Conservation (phyloP, 2,113 vertebrate genomes). For the Meleagris gallopavo region DNA sequence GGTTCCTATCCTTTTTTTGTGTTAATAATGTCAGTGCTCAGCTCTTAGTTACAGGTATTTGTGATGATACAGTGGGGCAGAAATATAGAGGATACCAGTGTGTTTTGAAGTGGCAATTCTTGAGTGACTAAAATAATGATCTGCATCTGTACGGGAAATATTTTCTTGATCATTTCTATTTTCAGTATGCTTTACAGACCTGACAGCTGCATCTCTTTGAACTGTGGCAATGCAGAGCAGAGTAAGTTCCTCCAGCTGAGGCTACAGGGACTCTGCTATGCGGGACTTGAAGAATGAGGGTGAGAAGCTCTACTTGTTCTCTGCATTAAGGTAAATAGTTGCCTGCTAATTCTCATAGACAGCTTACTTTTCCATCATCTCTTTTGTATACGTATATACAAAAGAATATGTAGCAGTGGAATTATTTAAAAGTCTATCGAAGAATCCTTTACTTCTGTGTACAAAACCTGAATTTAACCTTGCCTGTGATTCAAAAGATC, state of each 20-base stretch:
- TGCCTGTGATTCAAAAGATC: background rate
- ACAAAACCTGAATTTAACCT: background rate
- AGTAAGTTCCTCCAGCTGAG: conserved; percentile 21
- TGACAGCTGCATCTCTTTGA: conserved; percentile 9
- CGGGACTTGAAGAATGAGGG: background rate
- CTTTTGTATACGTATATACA: too few relatives aligned
- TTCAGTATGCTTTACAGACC: background rate
- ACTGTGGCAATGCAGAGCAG: conserved; percentile 3
- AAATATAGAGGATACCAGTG: background rate
- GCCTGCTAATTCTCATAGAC: background rate
- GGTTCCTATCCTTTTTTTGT: background rate
- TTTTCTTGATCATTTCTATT: conserved; percentile 27
- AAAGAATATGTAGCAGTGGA: background rate
- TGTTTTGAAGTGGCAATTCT: background rate
- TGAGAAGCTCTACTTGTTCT: background rate
- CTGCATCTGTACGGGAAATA: background rate
- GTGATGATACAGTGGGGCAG: background rate
- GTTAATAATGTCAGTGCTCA: background rate
- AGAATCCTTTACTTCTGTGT: background rate
- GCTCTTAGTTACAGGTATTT: background rate
- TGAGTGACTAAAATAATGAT: conserved; percentile 40
- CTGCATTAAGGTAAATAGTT: background rate
- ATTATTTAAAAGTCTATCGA: background rate
- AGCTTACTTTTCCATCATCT: too few relatives aligned
- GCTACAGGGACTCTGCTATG: background rate